These are phyloP conservation scores for Drosophila kepulauana DNA, from an alignment of 1,140 invertebrate species.

Conservation along the genomic window DNA sequence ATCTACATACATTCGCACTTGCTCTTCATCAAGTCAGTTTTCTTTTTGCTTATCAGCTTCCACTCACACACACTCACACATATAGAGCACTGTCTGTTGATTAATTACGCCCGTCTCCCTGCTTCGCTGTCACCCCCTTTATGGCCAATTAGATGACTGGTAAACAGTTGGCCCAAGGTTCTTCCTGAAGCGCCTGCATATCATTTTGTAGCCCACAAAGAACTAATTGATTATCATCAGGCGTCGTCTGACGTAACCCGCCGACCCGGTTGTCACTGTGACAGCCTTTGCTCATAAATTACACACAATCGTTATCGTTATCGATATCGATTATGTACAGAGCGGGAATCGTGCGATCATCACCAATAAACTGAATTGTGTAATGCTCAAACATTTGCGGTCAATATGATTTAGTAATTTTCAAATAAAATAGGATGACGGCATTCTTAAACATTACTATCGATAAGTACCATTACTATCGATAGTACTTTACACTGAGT, in stretches of 20 bases:
- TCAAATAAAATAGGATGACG: background rate
- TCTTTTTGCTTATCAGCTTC: slow-evolving; percentile 26
- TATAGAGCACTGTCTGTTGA: slow-evolving; percentile 21
- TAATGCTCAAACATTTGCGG: slow-evolving; percentile 12
- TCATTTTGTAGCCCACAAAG: slow-evolving; percentile 1
- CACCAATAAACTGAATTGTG: slow-evolving; percentile 18
- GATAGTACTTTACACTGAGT: background rate
- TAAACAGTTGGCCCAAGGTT: slow-evolving; percentile 35
- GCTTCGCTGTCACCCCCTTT: background rate
- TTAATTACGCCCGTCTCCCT: slow-evolving; percentile 25
- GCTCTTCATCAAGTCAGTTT: background rate
- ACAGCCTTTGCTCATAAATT: slow-evolving; percentile 8
- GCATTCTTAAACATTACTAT: background rate
- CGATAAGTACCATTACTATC: background rate
- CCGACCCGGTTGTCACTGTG: slow-evolving; percentile 20
- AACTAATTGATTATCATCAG: slow-evolving; percentile 26
- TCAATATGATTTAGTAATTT: slow-evolving; percentile 1
- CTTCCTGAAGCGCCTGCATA: slow-evolving; percentile 18
- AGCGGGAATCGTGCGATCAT: slow-evolving; percentile 24
- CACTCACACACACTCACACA: too few relatives aligned
- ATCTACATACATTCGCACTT: slow-evolving; percentile 10
- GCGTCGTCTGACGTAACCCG: slow-evolving; percentile 18
- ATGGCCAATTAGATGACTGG: slow-evolving; percentile 32
- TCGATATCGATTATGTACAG: slow-evolving; percentile 19
- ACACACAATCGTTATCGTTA: slow-evolving; percentile 24